Evolutionary conservation across 1,140 invertebrate species (phyloP), one percentile per base, ranked within the genome.

Genomic region (Lutraria rhynchaena): DNA sequence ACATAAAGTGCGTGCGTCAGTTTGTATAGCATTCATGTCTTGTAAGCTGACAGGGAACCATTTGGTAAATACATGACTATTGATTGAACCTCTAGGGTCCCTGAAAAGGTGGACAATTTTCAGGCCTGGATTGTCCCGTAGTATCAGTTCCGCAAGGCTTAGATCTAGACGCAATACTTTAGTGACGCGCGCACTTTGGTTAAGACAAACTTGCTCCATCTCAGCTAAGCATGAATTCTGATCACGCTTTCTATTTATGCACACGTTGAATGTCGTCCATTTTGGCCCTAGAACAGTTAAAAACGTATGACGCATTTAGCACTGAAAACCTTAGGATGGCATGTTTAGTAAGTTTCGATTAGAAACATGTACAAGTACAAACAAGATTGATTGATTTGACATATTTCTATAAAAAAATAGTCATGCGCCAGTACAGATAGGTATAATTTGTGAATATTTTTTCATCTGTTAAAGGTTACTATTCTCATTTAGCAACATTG

Each of bases 91-190:
- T 5, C 37, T 5, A 1, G 75, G 75, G 46, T 78, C 75, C 27
- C 75, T 41, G 31, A 78, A 41, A 19, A 78, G 33, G 33, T 78
- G 75, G 17, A 78, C 35, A 17, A 69, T 17, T 58, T 51, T 65
- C 29, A 78, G 19, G n/a, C 57, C 27, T 57, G 49, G 63, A 19
- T 57, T 41, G 5, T 41, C 35, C 7, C 31, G 13, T n/a, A 78
- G 60, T n/a, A 57, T 24, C 7, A 5, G 7, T 55, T 33, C 63
- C 7, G 24, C 29, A 15, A 55, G 49, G 35, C 57, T 60, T 17
- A 78, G 15, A 24, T 24, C 65, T n/a, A 78, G 24, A 9, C 63
- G 61, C 0, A 78, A 27, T 15, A 67, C 35, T 63, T 78, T 78
- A 3, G 53, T 73, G 19, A 19, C 57, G 29, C 11, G 24, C 37